Evolutionary conservation across 2,888 invertebrate genomes (phyloP).

Genomic region (Resseliella maxima): DNA sequence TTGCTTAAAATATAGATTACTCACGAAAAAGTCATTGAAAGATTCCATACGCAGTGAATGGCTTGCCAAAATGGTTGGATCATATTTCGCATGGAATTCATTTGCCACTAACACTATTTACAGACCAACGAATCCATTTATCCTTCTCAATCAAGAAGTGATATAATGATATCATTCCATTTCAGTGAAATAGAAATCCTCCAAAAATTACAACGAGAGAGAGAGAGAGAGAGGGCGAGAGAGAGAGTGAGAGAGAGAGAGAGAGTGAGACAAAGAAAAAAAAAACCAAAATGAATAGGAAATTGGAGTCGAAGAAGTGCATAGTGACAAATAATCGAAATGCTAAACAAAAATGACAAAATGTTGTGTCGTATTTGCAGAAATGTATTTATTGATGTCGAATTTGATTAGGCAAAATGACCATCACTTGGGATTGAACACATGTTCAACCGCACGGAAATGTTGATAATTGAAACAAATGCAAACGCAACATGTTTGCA

Average conservation of each 20-base stretch:
- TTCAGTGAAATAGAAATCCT: background rate
- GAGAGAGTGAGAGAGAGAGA: background rate
- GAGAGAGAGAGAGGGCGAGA: too few relatives aligned
- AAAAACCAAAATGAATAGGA: background rate
- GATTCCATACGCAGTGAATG: background rate
- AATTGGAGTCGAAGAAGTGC: background rate
- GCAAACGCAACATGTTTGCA: constrained; percentile 15
- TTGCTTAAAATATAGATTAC: background rate
- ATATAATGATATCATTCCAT: background rate
- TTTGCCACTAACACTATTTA: background rate
- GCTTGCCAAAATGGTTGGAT: background rate
- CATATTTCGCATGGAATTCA: background rate
- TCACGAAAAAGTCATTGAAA: background rate
- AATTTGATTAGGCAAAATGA: constrained; percentile 28
- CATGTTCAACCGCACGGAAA: constrained; percentile 34
- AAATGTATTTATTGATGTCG: background rate
- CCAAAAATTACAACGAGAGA: too few relatives aligned
- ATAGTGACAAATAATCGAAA: background rate
- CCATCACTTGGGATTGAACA: constrained; percentile 38
- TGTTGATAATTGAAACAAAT: constrained; percentile 38
- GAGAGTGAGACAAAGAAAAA: background rate
- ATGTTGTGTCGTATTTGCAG: background rate
- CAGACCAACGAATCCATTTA: constrained; percentile 1
- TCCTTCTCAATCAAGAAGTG: constrained; percentile 29
- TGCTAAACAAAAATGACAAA: background rate